A percentile compares a stretch with the other conserved stretches of the same genome.
Evolutionary conservation across 2,888 invertebrate species (phyloP).

Genomic region (Leptura quadrifasciata): DNA sequence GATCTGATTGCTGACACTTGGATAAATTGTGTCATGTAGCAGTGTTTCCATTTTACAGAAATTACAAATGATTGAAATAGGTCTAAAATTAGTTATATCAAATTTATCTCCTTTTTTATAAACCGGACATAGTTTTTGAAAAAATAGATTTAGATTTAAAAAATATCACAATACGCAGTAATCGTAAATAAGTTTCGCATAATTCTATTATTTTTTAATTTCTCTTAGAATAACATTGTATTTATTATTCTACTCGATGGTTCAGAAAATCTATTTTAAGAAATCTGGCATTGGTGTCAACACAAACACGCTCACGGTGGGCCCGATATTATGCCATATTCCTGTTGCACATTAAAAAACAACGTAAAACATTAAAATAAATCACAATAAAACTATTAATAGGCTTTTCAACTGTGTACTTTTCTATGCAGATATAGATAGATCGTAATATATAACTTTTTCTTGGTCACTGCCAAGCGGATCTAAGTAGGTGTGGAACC

Average conservation of each 20-base stretch:
- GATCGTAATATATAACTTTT: not conserved
- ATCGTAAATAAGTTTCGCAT: too few relatives aligned
- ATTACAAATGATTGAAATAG: too few relatives aligned
- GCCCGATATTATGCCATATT: not conserved
- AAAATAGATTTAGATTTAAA: too few relatives aligned
- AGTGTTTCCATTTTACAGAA: too few relatives aligned
- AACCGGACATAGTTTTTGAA: too few relatives aligned
- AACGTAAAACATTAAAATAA: conserved; percentile 14
- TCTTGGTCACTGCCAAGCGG: not conserved
- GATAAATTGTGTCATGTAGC: too few relatives aligned
- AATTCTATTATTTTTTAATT: not conserved
- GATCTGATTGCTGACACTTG: too few relatives aligned
- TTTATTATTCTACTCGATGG: not conserved
- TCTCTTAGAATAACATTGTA: not conserved
- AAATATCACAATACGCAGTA: too few relatives aligned
- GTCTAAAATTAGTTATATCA: too few relatives aligned
- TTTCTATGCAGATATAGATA: not conserved
- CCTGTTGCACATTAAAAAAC: conserved; percentile 2
- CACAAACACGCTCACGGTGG: too few relatives aligned
- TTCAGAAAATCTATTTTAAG: conserved; percentile 7
- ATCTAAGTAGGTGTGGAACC: too few relatives aligned
- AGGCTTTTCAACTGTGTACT: not conserved
- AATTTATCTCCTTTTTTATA: too few relatives aligned
- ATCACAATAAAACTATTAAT: conserved; percentile 17
- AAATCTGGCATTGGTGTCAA: not conserved